Evolutionary conservation across 1,140 invertebrate genomes (phyloP), one percentile per base, ranked within the genome.

Genomic region (Pseudobourletiella spinata): DNA sequence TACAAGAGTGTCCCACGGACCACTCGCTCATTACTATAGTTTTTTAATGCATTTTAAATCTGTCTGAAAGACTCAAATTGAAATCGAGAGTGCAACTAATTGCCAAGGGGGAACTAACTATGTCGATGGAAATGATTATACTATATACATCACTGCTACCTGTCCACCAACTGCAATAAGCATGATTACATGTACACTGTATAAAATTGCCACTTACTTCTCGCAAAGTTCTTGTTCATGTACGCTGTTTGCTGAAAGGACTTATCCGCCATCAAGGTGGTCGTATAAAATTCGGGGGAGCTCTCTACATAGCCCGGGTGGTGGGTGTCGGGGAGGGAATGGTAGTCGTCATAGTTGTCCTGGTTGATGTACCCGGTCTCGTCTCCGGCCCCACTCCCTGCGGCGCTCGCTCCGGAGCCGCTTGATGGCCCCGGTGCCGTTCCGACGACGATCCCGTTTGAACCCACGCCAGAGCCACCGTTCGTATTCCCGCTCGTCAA

Each of bases 261-360:
- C 55, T 74, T 74, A 32, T 67, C 66, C 20, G 61, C 62, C 20
- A 69, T 46, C 30, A 68, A 77, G 50, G 76, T 69, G 67, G 81
- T 77, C 65, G 83, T 82, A 71, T 91, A 89, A 70, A 89, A 88
- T 70, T 89, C 87, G 44, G 85, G 84, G 69, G 83, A 84, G 67
- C 79, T 80, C 57, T 88, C 86, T 64, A 82, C 73, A 64, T 77
- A 80, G 67, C 79, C 82, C 42, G 77, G 71, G 70, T 78, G 75
- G 60, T 73, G 75, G 69, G 81, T 79, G 66, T 83, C 77, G 74
- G 59, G 77, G 73, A 86, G 71, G 62, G 81, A 82, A 66, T 87
- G 86, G 73, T 88, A 88, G 48, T 89, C 86, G 55, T 82, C 75
- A 6, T 79, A 76, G 24, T 83, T 81, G 30, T 85, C 84, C 39